Evolutionary conservation across 2,113 vertebrate genomes (phyloP).

Genomic region (Numida meleagris): DNA sequence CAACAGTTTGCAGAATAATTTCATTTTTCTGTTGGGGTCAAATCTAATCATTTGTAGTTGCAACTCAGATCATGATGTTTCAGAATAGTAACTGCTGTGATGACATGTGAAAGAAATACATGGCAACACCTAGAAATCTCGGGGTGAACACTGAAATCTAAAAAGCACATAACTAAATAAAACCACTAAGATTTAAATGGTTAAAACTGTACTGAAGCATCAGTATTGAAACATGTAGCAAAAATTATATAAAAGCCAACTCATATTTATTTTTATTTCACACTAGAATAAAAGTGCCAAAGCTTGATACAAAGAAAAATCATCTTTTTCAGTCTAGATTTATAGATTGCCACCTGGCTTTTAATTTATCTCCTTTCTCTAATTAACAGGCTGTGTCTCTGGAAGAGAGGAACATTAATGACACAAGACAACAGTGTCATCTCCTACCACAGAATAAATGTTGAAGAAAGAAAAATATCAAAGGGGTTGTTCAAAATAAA

Average conservation of each 20-base stretch:
- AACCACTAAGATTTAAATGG: not conserved
- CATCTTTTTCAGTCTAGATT: not conserved
- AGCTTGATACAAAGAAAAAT: not conserved
- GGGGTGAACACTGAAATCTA: not conserved
- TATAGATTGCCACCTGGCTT: not conserved
- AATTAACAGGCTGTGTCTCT: conserved; percentile 28
- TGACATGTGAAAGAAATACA: not conserved
- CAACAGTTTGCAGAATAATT: not conserved
- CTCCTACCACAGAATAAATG: conserved; percentile 9
- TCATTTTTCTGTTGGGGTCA: not conserved
- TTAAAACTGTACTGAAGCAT: not conserved
- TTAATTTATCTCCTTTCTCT: conserved; percentile 18
- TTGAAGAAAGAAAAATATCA: conserved; percentile 15
- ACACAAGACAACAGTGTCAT: conserved; percentile 40
- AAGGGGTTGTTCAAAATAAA: conserved; percentile 32
- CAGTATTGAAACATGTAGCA: not conserved
- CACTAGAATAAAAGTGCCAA: not conserved
- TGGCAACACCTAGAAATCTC: not conserved
- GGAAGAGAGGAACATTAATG: conserved; percentile 27
- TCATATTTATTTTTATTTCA: not conserved
- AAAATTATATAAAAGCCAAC: not conserved
- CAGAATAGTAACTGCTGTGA: not conserved
- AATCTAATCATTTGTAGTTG: not conserved
- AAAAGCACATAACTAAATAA: not conserved
- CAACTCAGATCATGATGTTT: not conserved